A percentile compares a stretch with the other conserved stretches of the same genome.
phyloP scores from a whole-genome alignment of 2,113 vertebrate species.

The Cricetomys ansorgei region DNA sequence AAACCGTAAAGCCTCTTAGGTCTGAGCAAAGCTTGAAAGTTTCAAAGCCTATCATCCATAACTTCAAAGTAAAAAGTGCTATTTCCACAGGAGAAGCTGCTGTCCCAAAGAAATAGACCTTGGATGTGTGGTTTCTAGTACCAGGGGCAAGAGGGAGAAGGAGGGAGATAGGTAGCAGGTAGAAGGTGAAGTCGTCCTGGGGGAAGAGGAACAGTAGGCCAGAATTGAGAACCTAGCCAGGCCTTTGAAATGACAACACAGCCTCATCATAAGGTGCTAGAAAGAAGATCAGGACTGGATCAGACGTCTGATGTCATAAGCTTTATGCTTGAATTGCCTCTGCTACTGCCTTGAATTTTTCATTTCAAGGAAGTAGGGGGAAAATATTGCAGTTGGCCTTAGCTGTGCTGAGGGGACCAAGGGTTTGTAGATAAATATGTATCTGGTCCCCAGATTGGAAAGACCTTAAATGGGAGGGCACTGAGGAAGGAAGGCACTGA shows the following conservation, averaged over 20 bases:
- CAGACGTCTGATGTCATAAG: neutral
- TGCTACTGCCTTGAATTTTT: constrained; percentile 27
- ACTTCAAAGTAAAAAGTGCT: neutral
- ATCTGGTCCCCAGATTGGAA: neutral
- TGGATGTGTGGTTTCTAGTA: neutral
- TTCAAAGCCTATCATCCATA: neutral
- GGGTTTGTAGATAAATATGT: neutral
- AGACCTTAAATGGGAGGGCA: neutral
- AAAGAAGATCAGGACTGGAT: neutral
- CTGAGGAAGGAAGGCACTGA: neutral
- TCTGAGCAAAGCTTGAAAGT: neutral
- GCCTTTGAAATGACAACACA: neutral
- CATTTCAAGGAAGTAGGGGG: neutral
- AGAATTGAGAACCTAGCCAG: neutral
- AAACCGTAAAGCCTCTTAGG: neutral
- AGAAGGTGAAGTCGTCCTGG: too few relatives aligned
- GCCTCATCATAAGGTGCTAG: neutral
- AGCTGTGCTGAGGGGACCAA: neutral
- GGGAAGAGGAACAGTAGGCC: neutral
- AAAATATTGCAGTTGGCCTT: neutral
- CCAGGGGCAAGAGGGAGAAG: neutral
- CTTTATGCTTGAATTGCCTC: neutral
- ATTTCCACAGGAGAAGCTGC: neutral
- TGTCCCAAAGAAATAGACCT: neutral
- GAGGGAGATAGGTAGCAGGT: neutral